Base-by-base conservation (phyloP, 2,888 invertebrate species). In the Lapara coniferarum region DNA sequence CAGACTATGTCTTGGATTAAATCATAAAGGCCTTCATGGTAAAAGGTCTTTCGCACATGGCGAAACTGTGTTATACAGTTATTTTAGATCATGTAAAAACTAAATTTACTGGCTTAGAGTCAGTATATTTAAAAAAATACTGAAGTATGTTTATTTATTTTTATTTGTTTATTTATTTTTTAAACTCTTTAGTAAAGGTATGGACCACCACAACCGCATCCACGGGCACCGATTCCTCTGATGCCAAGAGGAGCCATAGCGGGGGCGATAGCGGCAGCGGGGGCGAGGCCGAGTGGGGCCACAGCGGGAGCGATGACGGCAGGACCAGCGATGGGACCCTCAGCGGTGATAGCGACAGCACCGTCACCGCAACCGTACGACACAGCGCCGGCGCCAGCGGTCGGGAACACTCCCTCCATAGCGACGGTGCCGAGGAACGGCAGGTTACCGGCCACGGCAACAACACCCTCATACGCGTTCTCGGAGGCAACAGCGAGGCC, bases 191-290 rank as follows among this genome's bases (percentile, higher is more conserved):
- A 55, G 55, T 67, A 4, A 74, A 66, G 67, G 66, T 77, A 69
- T 19, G 67, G 69, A n/a, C 49, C 19, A 37, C 63, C 66, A 51
- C 73, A 74, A 0, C 74, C 75, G 6, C 80, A 82, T 0, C 78
- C 77, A 52, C 81, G 81, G 16, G 72, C 69, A 3, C 81, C 84
- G 52, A 76, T 53, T 16, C 59, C 59, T 44, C 46, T 46, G n/a
- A 83, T 76, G 44, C 67, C 67, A n/a, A 67, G 56, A 8, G 55
- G 55, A 16, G 46, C 55, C 16, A 25, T 13, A 10, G 37, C 51
- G 19, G 81, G 74, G 8, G 82, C 81, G 0, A 73, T 70, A 51
- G 83, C 85, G 67, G 71, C 77, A 67, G 71, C 77, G 0, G 80
- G 75, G 1, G 83, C 70, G 2, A 84, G 73, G 16, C 75, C 75